Percentiles rank a stretch among this genome's conserved stretches.
Conservation (phyloP, 2,888 invertebrate species). For the Chalcis sispes region DNA sequence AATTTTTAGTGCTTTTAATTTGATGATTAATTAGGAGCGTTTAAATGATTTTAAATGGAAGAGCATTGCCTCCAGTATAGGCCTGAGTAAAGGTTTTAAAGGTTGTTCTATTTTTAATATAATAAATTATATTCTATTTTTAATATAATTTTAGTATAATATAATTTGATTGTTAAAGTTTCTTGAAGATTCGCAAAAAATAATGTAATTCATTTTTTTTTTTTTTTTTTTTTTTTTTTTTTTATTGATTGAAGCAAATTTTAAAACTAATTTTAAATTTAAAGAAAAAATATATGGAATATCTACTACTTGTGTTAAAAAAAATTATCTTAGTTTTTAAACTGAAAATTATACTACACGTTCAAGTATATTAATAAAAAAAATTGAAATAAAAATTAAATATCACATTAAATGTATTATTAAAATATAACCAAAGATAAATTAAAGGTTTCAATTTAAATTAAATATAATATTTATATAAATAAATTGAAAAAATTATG, state of each 20-base stretch:
- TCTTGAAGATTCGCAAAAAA: neutral
- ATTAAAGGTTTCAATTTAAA: neutral
- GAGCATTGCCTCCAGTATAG: constrained; percentile 58
- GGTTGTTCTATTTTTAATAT: constrained; percentile 41
- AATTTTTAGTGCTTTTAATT: constrained; percentile 26
- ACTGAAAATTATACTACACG: no score
- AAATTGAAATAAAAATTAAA: no score
- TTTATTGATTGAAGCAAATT: neutral
- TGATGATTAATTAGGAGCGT: neutral
- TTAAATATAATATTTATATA: neutral
- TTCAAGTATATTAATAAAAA: no score
- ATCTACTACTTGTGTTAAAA: no score
- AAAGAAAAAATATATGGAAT: no score
- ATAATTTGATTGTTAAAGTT: constrained; percentile 16
- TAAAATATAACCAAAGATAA: no score
- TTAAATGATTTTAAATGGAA: constrained; percentile 36
- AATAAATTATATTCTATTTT: no score
- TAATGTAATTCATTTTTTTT: neutral
- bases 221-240: no score
- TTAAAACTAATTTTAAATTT: neutral
- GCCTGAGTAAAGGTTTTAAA: constrained; percentile 73
- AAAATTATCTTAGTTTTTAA: no score
- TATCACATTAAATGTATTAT: no score
- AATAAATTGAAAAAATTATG: neutral
- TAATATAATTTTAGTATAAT: no score